Conservation (phyloP, 2,888 invertebrate genomes). For the Morpho achilles region DNA sequence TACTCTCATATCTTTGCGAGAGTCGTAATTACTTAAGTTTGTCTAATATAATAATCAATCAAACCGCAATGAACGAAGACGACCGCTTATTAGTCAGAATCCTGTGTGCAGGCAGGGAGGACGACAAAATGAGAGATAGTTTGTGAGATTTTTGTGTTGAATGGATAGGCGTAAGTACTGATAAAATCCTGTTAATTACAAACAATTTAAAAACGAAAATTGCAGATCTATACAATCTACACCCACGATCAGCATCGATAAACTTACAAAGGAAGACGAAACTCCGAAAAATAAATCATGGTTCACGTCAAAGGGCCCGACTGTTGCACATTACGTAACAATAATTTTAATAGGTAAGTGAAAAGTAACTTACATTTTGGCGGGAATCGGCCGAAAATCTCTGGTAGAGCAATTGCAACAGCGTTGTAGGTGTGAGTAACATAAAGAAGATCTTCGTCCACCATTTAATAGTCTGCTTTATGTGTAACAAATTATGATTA, state of each 20-base stretch:
- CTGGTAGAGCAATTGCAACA: too few species aligned
- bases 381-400: too few species aligned
- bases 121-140: conserved; percentile 35
- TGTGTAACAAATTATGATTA: too few species aligned
- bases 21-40: conserved; percentile 31
- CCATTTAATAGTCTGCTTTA: too few species aligned
- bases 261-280: conserved; percentile 27
- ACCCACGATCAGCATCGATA: conserved; percentile 25
- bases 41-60: conserved; percentile 33
- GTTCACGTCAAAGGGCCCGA: conserved; percentile 19
- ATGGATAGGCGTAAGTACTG: background rate
- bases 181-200: background rate
- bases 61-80: conserved; percentile 56
- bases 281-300: conserved; percentile 28
- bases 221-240: conserved; percentile 26
- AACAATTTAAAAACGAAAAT: conserved; percentile 11
- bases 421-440: too few species aligned
- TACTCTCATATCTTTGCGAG: conserved; percentile 31
- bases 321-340: conserved; percentile 34
- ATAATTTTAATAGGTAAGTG: conserved; percentile 40
- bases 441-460: too few species aligned
- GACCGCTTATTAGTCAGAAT: conserved; percentile 46
- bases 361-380: background rate
- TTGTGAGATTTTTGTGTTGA: conserved; percentile 37
- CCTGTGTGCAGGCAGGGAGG: conserved; percentile 34